A percentile compares a stretch with the other conserved stretches of the same genome.
Conservation (phyloP, 2,113 vertebrate genomes). For the Atrichornis clamosus region DNA sequence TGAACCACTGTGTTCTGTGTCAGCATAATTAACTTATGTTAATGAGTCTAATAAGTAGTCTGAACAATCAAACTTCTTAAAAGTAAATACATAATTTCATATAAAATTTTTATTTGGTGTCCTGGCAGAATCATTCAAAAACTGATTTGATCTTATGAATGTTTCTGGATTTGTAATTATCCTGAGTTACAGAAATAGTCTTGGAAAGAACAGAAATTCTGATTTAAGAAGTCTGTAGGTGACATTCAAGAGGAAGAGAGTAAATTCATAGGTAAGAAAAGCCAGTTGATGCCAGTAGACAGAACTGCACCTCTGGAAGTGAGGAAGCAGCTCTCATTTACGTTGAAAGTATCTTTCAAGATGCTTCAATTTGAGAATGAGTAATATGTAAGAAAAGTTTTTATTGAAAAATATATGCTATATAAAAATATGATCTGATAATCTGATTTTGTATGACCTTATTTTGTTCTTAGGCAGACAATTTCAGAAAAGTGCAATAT, state of each 20-base stretch:
- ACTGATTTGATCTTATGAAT: neutral
- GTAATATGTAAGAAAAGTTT: neutral
- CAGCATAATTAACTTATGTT: constrained; percentile 32
- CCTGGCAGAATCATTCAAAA: neutral
- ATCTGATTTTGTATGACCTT: neutral
- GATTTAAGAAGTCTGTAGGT: neutral
- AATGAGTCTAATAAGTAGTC: constrained; percentile 1
- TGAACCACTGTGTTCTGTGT: neutral
- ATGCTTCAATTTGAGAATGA: neutral
- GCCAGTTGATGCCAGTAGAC: neutral
- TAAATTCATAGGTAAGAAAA: neutral
- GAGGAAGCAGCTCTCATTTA: neutral
- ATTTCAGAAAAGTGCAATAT: neutral
- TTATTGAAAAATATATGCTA: neutral
- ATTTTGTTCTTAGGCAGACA: neutral
- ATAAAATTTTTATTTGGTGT: neutral
- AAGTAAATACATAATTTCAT: constrained; percentile 3
- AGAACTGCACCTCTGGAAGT: neutral
- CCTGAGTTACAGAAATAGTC: neutral
- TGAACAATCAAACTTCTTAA: constrained; percentile 18
- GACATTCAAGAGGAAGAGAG: neutral
- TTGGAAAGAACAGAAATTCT: neutral
- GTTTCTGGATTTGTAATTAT: constrained; percentile 4
- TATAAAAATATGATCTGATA: neutral
- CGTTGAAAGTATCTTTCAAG: neutral